These are phyloP conservation scores for Sebastes elongatus DNA, from an alignment of 2,797 vertebrate genomes.

Conservation along the genomic window DNA sequence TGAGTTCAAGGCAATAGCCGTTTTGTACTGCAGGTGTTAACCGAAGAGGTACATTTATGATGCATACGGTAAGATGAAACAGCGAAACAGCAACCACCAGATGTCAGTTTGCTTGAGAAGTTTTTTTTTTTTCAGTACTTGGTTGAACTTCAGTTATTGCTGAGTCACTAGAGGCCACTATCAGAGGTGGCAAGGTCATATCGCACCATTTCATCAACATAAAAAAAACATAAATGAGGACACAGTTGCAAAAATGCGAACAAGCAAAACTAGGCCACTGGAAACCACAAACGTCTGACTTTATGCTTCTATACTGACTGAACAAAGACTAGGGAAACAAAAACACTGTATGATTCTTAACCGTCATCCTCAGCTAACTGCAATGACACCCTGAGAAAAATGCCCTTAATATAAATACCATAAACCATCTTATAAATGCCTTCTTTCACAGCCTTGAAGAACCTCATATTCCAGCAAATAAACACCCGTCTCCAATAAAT, in stretches of 20 bases:
- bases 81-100: not conserved
- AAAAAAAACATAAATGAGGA: conserved; percentile 4
- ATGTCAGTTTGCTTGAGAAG: not conserved
- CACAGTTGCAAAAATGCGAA: not conserved
- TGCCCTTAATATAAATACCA: not conserved
- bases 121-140: not conserved
- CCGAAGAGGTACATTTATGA: not conserved
- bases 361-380: not conserved
- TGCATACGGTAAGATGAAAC: not conserved
- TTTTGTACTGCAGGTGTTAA: not conserved
- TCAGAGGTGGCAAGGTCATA: not conserved
- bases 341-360: not conserved
- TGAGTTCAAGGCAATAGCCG: not conserved
- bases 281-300: conserved; percentile 10
- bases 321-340: not conserved
- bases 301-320: not conserved
- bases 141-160: not conserved
- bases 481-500: conserved; percentile 30
- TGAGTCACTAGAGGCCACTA: not conserved
- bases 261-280: conserved; percentile 12
- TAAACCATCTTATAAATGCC: conserved; percentile 9
- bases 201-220: not conserved
- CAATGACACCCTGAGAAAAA: not conserved
- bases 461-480: conserved; percentile 33
- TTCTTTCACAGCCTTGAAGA: conserved; percentile 17